Evolutionary conservation across 1,140 invertebrate species (phyloP).

Genomic region (Radopholus similis): DNA sequence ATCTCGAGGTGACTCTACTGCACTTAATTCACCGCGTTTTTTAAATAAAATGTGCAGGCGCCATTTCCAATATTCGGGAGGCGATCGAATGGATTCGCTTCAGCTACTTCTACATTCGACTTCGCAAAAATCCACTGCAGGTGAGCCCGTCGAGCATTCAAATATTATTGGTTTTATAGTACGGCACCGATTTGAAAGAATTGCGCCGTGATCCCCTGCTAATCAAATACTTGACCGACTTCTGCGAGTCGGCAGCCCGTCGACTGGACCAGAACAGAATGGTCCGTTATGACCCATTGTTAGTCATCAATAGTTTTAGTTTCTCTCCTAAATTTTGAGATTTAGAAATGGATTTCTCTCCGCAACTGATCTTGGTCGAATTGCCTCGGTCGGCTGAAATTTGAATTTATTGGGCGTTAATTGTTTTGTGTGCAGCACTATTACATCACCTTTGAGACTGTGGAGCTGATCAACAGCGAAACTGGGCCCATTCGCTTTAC

Average conservation of each 20-base stretch:
- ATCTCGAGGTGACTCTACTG: constrained; percentile 45
- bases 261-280: constrained; percentile 85
- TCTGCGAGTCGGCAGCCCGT: constrained; percentile 76
- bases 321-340: constrained; percentile 63
- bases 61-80: constrained; percentile 88
- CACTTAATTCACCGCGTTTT: neutral
- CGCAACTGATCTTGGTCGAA: constrained; percentile 81
- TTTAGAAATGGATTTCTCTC: constrained; percentile 63
- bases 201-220: constrained; percentile 74
- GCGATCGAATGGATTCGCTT: constrained; percentile 96
- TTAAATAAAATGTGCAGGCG: constrained; percentile 69
- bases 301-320: neutral
- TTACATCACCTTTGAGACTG: constrained; percentile 94
- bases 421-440: constrained; percentile 67
- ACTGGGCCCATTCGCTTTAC: constrained; percentile 64
- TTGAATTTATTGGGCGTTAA: neutral
- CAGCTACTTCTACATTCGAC: constrained; percentile 89
- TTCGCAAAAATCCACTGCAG: constrained; percentile 81
- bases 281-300: constrained; percentile 66
- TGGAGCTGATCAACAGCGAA: constrained; percentile 77
- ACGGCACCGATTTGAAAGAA: constrained; percentile 74
- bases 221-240: constrained; percentile 70
- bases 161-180: constrained; percentile 62
- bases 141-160: neutral
- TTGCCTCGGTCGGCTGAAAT: constrained; percentile 69